These are phyloP conservation scores for Cryptoprocta ferox DNA, from an alignment of 2,797 vertebrate species.

Conservation along the genomic window DNA sequence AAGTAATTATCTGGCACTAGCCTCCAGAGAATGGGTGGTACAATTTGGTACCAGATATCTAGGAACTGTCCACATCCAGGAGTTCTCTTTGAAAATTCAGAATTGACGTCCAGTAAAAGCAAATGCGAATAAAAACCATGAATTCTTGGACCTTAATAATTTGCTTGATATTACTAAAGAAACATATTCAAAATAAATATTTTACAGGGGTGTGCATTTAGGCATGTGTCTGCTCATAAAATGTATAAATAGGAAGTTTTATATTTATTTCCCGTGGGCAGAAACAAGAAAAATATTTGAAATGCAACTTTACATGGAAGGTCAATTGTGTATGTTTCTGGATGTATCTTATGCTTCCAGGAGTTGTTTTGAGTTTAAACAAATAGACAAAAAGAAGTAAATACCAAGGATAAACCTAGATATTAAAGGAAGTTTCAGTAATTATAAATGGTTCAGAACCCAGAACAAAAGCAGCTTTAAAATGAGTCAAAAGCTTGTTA, in stretches of 20 bases:
- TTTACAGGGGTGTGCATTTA: neutral
- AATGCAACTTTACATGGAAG: neutral
- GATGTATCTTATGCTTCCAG: neutral
- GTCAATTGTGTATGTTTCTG: neutral
- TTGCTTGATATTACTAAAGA: neutral
- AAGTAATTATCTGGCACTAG: neutral
- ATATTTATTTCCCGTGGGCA: neutral
- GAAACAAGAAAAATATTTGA: neutral
- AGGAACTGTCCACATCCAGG: neutral
- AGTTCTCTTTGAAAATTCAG: constrained; percentile 18
- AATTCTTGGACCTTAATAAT: neutral
- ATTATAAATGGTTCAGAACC: neutral
- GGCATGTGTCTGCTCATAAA: neutral
- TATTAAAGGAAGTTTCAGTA: neutral
- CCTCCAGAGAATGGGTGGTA: neutral
- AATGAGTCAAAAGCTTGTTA: neutral
- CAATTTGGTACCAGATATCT: neutral
- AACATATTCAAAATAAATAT: neutral
- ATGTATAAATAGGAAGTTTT: neutral
- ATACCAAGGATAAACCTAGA: neutral
- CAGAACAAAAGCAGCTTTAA: neutral
- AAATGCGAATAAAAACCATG: neutral
- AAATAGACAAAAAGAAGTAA: neutral
- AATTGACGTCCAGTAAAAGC: neutral
- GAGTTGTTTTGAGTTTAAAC: neutral